Evolutionary conservation across 2,888 invertebrate species (phyloP), one percentile per base, ranked within the genome.

Genomic region (Cylindroiulus punctatus): DNA sequence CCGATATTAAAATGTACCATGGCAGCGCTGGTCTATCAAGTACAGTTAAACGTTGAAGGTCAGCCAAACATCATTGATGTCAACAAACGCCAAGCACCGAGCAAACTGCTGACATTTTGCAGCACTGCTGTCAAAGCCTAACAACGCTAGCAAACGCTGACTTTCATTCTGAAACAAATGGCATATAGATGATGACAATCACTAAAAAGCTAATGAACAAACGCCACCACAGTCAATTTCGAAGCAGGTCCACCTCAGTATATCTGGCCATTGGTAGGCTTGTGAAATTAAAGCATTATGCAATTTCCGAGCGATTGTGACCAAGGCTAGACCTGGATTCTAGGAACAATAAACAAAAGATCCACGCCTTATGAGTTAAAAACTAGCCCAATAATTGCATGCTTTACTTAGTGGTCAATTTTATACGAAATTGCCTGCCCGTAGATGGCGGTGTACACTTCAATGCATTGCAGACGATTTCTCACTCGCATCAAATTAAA

Each of bases 41-140:
- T 30, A 76, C 76, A 30, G 76, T 76, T 30, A 76, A 76, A 17
- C 14, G 14, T 12, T 76, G 76, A 76, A 76, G 76, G 76, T 76
- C 76, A 30, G 76, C 76, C 76, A 30, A 76, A 76, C 32, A 76
- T 76, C 76, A 30, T 14, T 0, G 76, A 76, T 76, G 76, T 76
- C 76, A 76, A 76, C 76, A 76, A 76, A 76, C 76, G 32, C 4
- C 2, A 5, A 36, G 36, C 36, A 36, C 36, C 36, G n/a, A 30
- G 17, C 30, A 17, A 76, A 76, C 76, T 76, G 76, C 30, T 76
- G 17, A 76, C 76, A 76, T 76, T 76, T 76, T 76, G 76, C 76
- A 76, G 76, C 76, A 17, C 14, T 1, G 30, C 76, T 76, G 76
- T 76, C 76, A 76, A 76, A 32, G 30, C 30, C 76, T 32, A 76